Evolutionary conservation across 2,797 vertebrate species (phyloP).

Genomic region (Limnodromus scolopaceus): DNA sequence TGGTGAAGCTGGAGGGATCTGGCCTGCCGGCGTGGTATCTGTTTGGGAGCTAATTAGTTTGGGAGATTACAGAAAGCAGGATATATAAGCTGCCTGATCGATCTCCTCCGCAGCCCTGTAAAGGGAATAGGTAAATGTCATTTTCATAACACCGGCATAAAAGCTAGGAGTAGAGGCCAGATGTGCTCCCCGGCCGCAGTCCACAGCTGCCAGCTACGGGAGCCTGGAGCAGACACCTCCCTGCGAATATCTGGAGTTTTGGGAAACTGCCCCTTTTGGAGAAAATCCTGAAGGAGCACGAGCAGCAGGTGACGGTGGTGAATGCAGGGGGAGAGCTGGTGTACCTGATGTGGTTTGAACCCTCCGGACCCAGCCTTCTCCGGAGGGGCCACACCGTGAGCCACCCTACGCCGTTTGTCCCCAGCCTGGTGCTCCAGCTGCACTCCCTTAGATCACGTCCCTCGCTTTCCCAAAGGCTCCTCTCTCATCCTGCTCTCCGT

Average conservation of each 20-base stretch:
- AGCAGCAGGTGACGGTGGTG: accelerated
- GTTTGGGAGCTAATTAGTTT: conserved; percentile 55
- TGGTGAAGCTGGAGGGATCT: conserved; percentile 31
- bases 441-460: neutral
- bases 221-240: neutral
- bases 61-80: conserved; percentile 41
- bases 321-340: neutral
- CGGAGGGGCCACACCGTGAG: neutral
- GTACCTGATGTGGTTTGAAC: accelerated
- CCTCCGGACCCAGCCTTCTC: neutral
- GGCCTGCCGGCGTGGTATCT: neutral
- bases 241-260: neutral
- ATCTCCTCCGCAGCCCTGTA: neutral
- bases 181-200: neutral
- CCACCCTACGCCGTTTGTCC: neutral
- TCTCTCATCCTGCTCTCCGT: neutral
- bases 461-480: neutral
- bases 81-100: neutral
- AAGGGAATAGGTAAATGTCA: conserved; percentile 21
- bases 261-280: neutral
- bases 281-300: neutral
- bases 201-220: neutral
- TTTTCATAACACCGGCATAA: neutral
- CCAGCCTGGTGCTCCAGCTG: neutral
- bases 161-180: neutral